Conservation (phyloP, 2,888 invertebrate genomes). For the Tolmerus cingulatus region DNA sequence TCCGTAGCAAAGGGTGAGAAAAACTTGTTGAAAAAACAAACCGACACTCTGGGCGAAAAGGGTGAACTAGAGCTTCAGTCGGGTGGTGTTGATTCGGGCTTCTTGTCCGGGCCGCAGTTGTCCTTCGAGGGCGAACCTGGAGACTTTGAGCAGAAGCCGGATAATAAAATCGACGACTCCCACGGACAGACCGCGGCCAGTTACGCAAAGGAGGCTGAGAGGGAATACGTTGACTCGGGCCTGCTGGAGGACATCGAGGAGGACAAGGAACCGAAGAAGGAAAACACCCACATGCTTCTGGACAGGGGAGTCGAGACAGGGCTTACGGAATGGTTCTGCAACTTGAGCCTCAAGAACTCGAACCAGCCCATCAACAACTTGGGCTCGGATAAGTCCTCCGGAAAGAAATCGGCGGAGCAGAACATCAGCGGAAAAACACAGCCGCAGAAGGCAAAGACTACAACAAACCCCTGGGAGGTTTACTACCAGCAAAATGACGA, state of each 20-base stretch:
- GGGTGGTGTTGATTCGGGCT: slow-evolving; percentile 63
- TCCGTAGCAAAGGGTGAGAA: slow-evolving; percentile 39
- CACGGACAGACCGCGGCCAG: neutral
- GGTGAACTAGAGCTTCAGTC: slow-evolving; percentile 50
- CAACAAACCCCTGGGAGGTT: slow-evolving; percentile 68
- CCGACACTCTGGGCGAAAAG: slow-evolving; percentile 10
- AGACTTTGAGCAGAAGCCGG: neutral
- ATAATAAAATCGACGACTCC: neutral
- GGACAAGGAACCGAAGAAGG: slow-evolving; percentile 44
- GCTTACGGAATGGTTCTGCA: slow-evolving; percentile 71
- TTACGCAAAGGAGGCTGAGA: slow-evolving; percentile 15
- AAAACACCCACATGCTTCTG: slow-evolving; percentile 64
- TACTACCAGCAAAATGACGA: slow-evolving; percentile 82
- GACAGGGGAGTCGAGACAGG: slow-evolving; percentile 72
- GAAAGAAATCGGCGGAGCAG: neutral
- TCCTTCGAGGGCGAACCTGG: slow-evolving; percentile 44
- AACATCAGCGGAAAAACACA: slow-evolving; percentile 46
- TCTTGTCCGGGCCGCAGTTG: slow-evolving; percentile 64
- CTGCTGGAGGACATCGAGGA: slow-evolving; percentile 53
- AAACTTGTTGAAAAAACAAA: neutral
- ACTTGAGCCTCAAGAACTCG: slow-evolving; percentile 65
- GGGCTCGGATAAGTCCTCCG: slow-evolving; percentile 23
- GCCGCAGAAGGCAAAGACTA: slow-evolving; percentile 45
- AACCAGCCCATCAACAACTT: slow-evolving; percentile 50
- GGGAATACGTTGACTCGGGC: slow-evolving; percentile 53